Conservation (phyloP, 1,140 invertebrate genomes). For the Tetranychus urticae region DNA sequence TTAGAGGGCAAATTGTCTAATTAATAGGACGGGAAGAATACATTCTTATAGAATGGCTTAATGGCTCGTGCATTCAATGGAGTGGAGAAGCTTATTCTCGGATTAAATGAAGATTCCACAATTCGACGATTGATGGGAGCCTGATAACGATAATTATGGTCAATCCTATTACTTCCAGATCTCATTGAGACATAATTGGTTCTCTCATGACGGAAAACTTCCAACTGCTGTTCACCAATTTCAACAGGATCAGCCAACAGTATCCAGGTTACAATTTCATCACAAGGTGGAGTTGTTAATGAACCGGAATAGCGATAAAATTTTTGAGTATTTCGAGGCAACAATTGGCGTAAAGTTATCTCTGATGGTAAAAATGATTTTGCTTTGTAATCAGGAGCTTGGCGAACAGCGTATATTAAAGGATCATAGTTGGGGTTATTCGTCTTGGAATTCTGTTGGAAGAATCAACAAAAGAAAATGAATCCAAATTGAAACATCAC, state of each 20-base stretch:
- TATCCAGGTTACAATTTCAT: constrained; percentile 45
- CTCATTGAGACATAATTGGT: background rate
- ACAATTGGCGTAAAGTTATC: background rate
- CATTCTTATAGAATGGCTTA: too few species aligned
- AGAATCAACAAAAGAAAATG: background rate
- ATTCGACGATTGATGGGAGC: background rate
- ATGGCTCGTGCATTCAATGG: too few species aligned
- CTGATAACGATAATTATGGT: background rate
- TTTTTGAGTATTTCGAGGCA: constrained; percentile 10
- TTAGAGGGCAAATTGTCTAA: too few species aligned
- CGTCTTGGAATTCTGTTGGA: background rate
- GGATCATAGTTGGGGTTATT: background rate
- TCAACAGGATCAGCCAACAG: constrained; percentile 22
- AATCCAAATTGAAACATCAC: background rate
- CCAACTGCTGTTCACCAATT: background rate
- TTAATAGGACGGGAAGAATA: too few species aligned
- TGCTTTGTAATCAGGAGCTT: background rate
- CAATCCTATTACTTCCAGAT: background rate
- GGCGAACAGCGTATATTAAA: background rate
- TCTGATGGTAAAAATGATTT: background rate
- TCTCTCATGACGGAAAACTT: background rate
- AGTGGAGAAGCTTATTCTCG: too few species aligned
- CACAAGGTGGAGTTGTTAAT: constrained; percentile 44
- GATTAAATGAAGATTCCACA: background rate
- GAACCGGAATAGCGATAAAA: constrained; percentile 47